A percentile compares a stretch with the other conserved stretches of the same genome.
Conservation (phyloP, 2,888 invertebrate species). For the Dicyrtomina minuta region DNA sequence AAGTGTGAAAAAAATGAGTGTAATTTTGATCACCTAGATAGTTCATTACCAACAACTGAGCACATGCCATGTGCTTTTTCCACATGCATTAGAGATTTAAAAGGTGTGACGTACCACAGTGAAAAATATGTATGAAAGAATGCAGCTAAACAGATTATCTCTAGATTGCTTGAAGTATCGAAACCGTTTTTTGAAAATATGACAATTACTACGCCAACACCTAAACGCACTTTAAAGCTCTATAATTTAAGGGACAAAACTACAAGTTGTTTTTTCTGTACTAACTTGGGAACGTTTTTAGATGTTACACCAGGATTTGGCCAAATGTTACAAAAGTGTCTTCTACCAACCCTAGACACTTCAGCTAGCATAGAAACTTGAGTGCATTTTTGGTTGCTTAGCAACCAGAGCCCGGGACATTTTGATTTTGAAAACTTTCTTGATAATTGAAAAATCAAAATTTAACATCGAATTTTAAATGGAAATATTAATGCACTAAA, state of each 20-base stretch:
- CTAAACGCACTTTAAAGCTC: neutral
- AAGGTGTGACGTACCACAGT: too few species aligned
- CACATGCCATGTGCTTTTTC: conserved; percentile 33
- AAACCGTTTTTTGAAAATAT: neutral
- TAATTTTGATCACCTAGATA: neutral
- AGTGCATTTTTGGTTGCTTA: too few species aligned
- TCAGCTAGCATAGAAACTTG: too few species aligned
- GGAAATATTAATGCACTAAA: too few species aligned
- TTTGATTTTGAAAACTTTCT: too few species aligned
- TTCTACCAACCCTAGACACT: too few species aligned
- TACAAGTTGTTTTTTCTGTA: conserved; percentile 31
- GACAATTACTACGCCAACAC: neutral
- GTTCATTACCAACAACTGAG: neutral
- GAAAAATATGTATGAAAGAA: conserved; percentile 7
- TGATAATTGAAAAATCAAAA: too few species aligned
- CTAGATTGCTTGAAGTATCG: neutral
- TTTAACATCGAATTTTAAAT: too few species aligned
- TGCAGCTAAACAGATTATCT: neutral
- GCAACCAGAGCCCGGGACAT: too few species aligned
- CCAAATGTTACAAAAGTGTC: too few species aligned
- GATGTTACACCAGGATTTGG: too few species aligned
- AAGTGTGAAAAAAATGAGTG: neutral
- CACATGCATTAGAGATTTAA: conserved; percentile 4
- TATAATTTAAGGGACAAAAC: neutral
- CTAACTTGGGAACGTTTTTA: too few species aligned